A percentile compares a stretch with the other conserved stretches of the same genome.
Evolutionary conservation across 1,140 invertebrate species (phyloP).

Genomic region (Aphelinus atriplicis): DNA sequence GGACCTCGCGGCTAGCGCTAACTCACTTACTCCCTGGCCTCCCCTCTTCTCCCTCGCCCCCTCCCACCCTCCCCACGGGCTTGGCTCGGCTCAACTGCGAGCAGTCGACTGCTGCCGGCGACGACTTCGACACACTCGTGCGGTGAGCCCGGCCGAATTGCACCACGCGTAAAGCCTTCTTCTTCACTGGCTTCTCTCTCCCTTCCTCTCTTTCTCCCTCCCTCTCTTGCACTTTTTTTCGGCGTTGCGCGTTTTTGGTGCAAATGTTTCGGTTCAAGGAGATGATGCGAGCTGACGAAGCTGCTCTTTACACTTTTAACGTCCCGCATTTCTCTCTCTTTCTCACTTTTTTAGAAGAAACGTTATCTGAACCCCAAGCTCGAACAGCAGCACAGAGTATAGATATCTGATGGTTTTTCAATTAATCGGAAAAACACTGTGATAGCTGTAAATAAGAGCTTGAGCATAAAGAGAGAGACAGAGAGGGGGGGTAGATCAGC

Average conservation of each 20-base stretch:
- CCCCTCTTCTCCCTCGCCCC: too few relatives aligned
- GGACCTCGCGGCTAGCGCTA: background rate
- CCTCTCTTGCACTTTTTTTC: background rate
- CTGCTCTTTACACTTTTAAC: too few relatives aligned
- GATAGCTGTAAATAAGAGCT: too few relatives aligned
- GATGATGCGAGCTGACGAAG: too few relatives aligned
- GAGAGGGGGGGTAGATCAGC: too few relatives aligned
- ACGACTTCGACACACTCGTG: conserved; percentile 9
- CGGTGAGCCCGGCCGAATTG: background rate
- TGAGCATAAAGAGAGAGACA: too few relatives aligned
- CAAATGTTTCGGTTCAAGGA: too few relatives aligned
- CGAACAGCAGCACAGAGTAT: too few relatives aligned
- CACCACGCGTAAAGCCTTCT: conserved; percentile 3
- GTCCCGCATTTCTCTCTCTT: background rate
- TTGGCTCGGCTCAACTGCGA: conserved; percentile 1
- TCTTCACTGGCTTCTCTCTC: background rate
- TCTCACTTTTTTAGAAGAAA: background rate
- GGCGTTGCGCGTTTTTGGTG: background rate
- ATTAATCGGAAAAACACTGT: too few relatives aligned
- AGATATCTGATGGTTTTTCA: too few relatives aligned
- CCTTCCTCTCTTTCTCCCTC: background rate
- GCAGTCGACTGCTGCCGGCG: conserved; percentile 11
- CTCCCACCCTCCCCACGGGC: too few relatives aligned
- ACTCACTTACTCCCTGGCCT: conserved; percentile 16
- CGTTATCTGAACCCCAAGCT: too few relatives aligned